These are phyloP conservation scores for Echeneis naucrates DNA, from an alignment of 2,797 vertebrate species.

Conservation along the genomic window DNA sequence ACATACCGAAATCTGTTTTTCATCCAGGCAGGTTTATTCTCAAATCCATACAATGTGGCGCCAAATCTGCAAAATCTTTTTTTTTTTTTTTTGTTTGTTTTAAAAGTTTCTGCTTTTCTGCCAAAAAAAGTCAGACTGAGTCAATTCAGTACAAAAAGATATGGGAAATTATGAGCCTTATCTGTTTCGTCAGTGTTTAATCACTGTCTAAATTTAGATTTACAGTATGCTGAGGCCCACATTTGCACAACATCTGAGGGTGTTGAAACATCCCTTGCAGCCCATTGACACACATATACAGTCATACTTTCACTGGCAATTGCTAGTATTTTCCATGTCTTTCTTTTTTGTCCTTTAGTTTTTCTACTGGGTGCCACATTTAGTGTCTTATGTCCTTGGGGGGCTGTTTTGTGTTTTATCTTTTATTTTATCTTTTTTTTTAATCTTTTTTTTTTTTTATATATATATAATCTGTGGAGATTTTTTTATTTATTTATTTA, in stretches of 20 bases:
- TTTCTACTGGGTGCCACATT: background rate
- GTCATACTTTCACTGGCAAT: background rate
- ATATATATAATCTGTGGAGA: background rate
- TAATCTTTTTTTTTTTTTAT: slow-evolving; percentile 14
- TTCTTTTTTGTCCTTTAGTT: background rate
- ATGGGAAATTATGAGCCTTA: slow-evolving; percentile 7
- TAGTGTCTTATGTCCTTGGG: background rate
- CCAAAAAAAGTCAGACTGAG: background rate
- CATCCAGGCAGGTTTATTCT: background rate
- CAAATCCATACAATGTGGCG: background rate
- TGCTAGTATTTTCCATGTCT: slow-evolving; percentile 15
- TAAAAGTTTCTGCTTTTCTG: background rate
- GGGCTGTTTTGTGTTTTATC: slow-evolving; percentile 2
- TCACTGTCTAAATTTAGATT: slow-evolving; percentile 15
- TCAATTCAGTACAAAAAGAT: background rate
- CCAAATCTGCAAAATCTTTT: background rate
- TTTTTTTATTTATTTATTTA: too few species aligned
- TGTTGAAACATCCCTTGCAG: slow-evolving; percentile 29
- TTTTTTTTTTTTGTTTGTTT: too few species aligned
- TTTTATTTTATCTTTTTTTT: slow-evolving; percentile 17
- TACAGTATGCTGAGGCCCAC: slow-evolving; percentile 3
- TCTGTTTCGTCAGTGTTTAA: background rate
- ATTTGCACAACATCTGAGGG: slow-evolving; percentile 16
- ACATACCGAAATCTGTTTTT: background rate
- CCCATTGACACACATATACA: background rate